phyloP scores from a whole-genome alignment of 2,113 vertebrate species.

The Myrmophylax atrothorax region DNA sequence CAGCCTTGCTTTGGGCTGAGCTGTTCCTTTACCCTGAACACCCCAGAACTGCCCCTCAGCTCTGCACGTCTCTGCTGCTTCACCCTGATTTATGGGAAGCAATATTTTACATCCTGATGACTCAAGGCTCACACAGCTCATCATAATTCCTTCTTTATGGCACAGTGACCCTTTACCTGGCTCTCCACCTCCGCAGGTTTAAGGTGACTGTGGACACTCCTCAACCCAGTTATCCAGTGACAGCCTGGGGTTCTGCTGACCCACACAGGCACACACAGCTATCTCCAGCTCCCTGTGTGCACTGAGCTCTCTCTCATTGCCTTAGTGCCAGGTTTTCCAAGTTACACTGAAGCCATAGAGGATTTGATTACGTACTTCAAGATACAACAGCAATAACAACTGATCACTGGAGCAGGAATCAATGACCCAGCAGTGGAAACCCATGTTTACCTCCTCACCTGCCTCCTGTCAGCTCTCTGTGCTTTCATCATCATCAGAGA shows the following conservation, averaged over 20 bases:
- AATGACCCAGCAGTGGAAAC: background rate
- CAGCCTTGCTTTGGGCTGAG: background rate
- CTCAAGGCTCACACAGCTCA: background rate
- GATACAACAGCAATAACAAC: fast-evolving
- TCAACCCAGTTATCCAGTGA: background rate
- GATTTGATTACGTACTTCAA: fast-evolving
- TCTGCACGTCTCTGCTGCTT: background rate
- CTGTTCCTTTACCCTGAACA: background rate
- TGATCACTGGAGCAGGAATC: background rate
- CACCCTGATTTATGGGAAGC: background rate
- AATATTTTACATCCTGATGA: background rate
- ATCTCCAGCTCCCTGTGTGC: background rate
- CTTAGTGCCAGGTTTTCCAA: background rate
- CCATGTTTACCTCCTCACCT: background rate
- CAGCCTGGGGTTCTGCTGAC: background rate
- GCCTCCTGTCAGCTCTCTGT: background rate
- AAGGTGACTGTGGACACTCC: background rate
- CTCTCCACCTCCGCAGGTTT: background rate
- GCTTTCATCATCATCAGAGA: background rate
- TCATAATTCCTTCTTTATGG: background rate
- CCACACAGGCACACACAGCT: fast-evolving
- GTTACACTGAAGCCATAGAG: fast-evolving
- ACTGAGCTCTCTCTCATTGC: background rate
- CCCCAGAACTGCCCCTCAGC: background rate
- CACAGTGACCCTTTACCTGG: background rate